Evolutionary conservation across 2,888 invertebrate genomes (phyloP), one percentile per base, ranked within the genome.

Genomic region (Lasioglossum lativentre): DNA sequence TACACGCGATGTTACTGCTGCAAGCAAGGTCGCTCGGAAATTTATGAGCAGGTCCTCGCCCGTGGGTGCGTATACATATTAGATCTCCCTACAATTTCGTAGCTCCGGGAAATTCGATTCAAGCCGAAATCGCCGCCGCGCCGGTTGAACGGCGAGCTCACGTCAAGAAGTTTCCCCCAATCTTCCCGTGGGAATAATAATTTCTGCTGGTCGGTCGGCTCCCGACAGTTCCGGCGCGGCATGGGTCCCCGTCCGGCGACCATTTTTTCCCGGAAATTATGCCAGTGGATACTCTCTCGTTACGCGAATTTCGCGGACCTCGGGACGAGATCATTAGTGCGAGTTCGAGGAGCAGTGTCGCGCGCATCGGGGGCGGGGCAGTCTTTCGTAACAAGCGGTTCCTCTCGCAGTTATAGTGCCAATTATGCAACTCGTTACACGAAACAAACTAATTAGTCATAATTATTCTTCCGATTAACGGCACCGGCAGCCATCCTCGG

Each of bases 321-420:
- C 27, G n/a, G 76, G 45, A 45, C 16, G 73, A 79, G 78, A 86
- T 83, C 86, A 63, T 86, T 86, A 86, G 83, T 40, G 71, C 63
- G 72, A 45, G 71, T 83, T 83, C 80, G 77, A 80, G 59, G 16
- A 66, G 34, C 23, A 59, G 68, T 38, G 30, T 34, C 70, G 47
- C 52, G 66, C 72, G 73, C 56, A 56, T 40, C 40, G 4, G 66
- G 71, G 27, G 27, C 27, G 59, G 59, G 74, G 71, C 68, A 56
- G 42, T 66, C 34, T 66, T 72, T 74, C 82, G 74, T 83, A 86
- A 83, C 74, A 23, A 81, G 76, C 75, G 66, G 80, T 71, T 76
- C 79, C 66, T 86, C 79, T 52, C 8, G 66, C 72, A 66, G 56
- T 77, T 71, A n/a, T 27, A 19, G 45, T 30, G 27, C 47, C 75